A percentile compares a stretch with the other conserved stretches of the same genome.
phyloP scores from a whole-genome alignment of 2,113 vertebrate genomes.

The Macquaria australasica region DNA sequence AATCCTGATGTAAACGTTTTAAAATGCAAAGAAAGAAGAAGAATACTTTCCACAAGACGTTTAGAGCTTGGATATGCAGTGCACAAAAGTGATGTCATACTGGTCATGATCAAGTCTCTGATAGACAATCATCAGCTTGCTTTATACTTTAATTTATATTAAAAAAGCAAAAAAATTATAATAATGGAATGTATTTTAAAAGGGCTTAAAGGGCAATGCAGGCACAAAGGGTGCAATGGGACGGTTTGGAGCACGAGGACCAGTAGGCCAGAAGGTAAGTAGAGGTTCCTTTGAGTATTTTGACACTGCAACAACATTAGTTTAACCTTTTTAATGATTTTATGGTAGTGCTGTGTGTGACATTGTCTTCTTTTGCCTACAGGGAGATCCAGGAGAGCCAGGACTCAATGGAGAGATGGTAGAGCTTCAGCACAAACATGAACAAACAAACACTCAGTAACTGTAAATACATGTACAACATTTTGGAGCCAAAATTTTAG shows the following conservation, averaged over 20 bases:
- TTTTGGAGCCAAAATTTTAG: not conserved
- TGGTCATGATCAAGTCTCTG: not conserved
- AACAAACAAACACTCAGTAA: not conserved
- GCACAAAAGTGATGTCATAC: not conserved
- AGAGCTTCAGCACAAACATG: slow-evolving; percentile 23
- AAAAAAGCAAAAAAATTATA: not conserved
- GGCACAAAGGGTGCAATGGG: slow-evolving; percentile 90
- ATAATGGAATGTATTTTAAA: not conserved
- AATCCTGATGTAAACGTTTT: not conserved
- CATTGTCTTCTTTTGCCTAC: slow-evolving; percentile 1
- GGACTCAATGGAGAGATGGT: slow-evolving; percentile 87
- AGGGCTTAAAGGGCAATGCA: slow-evolving; percentile 91
- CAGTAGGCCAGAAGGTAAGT: slow-evolving; percentile 90
- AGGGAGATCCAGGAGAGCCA: slow-evolving; percentile 90
- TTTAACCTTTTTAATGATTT: not conserved
- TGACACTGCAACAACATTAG: not conserved
- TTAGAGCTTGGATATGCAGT: not conserved
- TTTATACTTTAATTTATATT: not conserved
- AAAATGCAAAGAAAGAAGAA: not conserved
- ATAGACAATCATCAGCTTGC: not conserved
- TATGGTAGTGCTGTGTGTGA: not conserved
- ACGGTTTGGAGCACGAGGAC: slow-evolving; percentile 89
- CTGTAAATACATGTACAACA: too few species aligned
- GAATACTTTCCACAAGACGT: accelerated
- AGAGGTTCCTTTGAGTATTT: not conserved